A percentile compares a stretch with the other conserved stretches of the same genome.
Conservation (phyloP, 2,888 invertebrate species). For the Tetragonisca angustula region DNA sequence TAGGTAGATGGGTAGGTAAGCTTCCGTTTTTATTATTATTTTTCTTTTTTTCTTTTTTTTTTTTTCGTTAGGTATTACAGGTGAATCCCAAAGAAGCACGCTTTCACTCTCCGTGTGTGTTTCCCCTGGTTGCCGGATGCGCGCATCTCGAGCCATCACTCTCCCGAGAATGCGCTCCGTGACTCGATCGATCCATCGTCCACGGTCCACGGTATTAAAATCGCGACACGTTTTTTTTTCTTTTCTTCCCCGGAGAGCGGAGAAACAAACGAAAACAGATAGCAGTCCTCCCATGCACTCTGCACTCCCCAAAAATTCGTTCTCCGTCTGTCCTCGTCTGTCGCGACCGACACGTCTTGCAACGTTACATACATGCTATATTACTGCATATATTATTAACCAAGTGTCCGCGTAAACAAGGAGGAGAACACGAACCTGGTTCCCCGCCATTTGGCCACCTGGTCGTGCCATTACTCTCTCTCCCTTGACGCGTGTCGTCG, state of each 20-base stretch:
- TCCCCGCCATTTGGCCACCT: background rate
- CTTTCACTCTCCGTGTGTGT: slow-evolving; percentile 23
- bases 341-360: background rate
- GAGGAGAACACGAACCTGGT: background rate
- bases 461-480: background rate
- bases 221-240: background rate
- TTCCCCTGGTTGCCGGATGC: slow-evolving; percentile 6
- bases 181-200: background rate
- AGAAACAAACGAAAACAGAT: background rate
- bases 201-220: background rate
- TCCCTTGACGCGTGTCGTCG: slow-evolving; percentile 34
- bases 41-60: no score
- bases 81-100: slow-evolving; percentile 47
- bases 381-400: background rate
- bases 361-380: no score
- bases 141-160: slow-evolving; percentile 24
- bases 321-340: background rate
- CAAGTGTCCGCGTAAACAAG: background rate
- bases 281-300: slow-evolving; percentile 17
- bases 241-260: background rate
- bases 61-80: slow-evolving; percentile 34
- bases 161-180: background rate
- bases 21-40: slow-evolving; percentile 5
- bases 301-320: background rate
- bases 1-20: slow-evolving; percentile 54